Conservation (phyloP, 2,797 vertebrate genomes). For the Hippocampus kuda region DNA sequence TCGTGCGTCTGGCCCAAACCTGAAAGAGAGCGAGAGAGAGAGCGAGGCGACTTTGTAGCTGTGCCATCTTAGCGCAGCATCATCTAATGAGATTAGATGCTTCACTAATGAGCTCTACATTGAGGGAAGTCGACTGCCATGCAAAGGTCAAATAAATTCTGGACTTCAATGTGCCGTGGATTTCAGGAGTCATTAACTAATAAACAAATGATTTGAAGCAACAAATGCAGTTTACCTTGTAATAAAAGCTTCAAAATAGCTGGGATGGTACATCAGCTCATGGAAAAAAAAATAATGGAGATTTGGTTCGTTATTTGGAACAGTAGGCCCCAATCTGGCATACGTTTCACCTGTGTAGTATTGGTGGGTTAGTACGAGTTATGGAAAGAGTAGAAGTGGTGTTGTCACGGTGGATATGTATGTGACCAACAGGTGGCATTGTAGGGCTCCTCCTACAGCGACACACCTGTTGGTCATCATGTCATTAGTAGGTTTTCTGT, state of each 20-base stretch:
- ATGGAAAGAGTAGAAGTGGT: too few species aligned
- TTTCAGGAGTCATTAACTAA: constrained; percentile 47
- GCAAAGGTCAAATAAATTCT: constrained; percentile 64
- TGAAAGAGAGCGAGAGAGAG: constrained; percentile 15
- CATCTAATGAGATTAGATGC: constrained; percentile 67
- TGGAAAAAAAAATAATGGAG: neutral
- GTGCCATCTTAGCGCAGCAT: constrained; percentile 54
- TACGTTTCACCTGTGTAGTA: too few species aligned
- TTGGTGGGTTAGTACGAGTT: too few species aligned
- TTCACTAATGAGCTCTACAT: constrained; percentile 62
- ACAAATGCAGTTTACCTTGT: neutral
- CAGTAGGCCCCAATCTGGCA: too few species aligned
- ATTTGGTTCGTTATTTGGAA: too few species aligned
- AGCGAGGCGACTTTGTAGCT: constrained; percentile 43
- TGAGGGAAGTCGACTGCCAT: constrained; percentile 62
- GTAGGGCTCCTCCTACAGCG: too few species aligned
- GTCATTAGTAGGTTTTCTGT: too few species aligned
- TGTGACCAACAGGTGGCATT: too few species aligned
- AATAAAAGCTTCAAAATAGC: neutral
- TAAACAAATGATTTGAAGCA: constrained; percentile 1
- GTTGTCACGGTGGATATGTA: too few species aligned
- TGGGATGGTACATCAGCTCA: neutral
- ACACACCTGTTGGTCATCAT: too few species aligned
- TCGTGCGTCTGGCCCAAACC: constrained; percentile 46
- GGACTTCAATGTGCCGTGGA: constrained; percentile 59